Conservation (phyloP, 2,888 invertebrate species). For the Lagria hirta region DNA sequence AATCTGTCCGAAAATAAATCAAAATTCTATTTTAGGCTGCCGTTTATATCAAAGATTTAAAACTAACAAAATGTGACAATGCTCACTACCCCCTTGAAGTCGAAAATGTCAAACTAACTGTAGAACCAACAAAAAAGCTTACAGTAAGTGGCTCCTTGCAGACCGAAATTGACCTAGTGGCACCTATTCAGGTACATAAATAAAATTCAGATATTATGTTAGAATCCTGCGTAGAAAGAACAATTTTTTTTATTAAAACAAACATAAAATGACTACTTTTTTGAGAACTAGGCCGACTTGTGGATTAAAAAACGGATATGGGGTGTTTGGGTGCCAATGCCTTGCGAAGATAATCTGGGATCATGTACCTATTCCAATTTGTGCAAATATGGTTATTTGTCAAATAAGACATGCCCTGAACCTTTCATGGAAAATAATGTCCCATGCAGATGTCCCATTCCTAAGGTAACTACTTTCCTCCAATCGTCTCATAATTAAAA, state of each 20-base stretch:
- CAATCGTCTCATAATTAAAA: constrained; percentile 1
- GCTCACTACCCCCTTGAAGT: constrained; percentile 13
- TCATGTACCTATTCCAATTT: constrained; percentile 38
- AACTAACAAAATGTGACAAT: constrained; percentile 12
- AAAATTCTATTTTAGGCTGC: constrained; percentile 11
- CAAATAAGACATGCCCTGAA: constrained; percentile 31
- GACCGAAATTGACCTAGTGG: constrained; percentile 27
- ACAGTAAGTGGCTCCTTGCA: constrained; percentile 31
- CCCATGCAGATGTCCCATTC: constrained; percentile 42
- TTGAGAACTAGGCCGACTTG: constrained; percentile 31
- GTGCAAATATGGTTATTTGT: constrained; percentile 35
- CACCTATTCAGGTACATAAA: constrained; percentile 33
- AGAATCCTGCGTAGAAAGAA: background rate
- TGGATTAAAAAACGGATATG: constrained; percentile 31
- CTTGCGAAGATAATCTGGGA: constrained; percentile 37
- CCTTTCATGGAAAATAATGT: constrained; percentile 32
- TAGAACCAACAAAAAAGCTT: constrained; percentile 3
- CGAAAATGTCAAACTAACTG: constrained; percentile 9
- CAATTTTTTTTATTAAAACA: constrained; percentile 2
- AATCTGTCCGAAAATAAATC: too few species aligned
- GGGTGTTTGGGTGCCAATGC: constrained; percentile 36
- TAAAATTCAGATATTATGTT: constrained; percentile 3
- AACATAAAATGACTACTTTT: too few species aligned
- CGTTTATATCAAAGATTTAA: constrained; percentile 9
- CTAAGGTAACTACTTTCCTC: constrained; percentile 28